Percentiles rank a stretch among this genome's conserved stretches.
These are phyloP conservation scores for Xestoiulus laeticollis DNA, from an alignment of 2,888 invertebrate species.

Conservation along the genomic window DNA sequence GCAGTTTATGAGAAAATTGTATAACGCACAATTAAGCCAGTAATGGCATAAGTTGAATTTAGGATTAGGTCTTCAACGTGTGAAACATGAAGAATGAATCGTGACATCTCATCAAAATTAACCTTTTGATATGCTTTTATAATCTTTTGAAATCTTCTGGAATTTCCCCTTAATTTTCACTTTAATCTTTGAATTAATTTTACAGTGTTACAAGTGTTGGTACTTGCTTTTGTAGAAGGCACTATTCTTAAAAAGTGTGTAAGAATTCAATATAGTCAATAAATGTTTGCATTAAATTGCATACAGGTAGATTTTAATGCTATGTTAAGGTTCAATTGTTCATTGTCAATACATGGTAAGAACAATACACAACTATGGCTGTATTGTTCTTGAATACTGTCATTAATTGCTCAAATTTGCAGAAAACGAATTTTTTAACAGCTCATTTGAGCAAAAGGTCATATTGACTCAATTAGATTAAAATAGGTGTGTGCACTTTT, in stretches of 20 bases:
- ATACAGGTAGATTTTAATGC: not conserved
- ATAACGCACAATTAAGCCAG: not conserved
- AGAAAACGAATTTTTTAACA: not conserved
- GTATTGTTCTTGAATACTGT: not conserved
- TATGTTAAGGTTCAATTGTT: not conserved
- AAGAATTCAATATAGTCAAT: not conserved
- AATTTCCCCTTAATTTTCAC: too few relatives aligned
- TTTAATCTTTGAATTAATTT: too few relatives aligned
- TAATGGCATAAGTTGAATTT: not conserved
- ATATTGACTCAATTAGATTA: not conserved
- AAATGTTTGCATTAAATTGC: not conserved
- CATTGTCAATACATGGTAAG: not conserved
- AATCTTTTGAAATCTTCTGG: too few relatives aligned
- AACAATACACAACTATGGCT: too few relatives aligned
- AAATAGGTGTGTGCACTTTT: not conserved
- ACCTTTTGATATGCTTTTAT: too few relatives aligned
- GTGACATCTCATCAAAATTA: too few relatives aligned
- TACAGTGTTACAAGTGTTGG: too few relatives aligned
- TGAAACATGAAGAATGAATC: too few relatives aligned
- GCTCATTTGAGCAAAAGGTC: constrained; percentile 5
- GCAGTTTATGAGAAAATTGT: not conserved
- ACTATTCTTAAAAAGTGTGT: not conserved
- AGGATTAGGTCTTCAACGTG: not conserved
- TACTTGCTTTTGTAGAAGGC: too few relatives aligned
- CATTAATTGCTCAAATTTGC: not conserved